Evolutionary conservation across 2,113 vertebrate species (phyloP).

Genomic region (Triplophysa rosa): DNA sequence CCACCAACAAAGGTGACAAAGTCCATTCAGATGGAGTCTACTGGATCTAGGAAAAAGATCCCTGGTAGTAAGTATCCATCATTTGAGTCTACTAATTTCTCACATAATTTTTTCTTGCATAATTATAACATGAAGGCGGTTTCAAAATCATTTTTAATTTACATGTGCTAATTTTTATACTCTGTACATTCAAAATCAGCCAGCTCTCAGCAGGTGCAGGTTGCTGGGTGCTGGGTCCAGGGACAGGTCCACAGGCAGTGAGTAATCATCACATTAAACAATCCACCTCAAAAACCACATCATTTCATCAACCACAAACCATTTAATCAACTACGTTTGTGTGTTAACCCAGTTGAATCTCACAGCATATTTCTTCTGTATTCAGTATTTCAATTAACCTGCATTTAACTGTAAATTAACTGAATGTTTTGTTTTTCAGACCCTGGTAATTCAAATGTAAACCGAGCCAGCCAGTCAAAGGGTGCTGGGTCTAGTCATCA

Average conservation of each 20-base stretch:
- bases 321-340: neutral
- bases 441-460: neutral
- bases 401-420: neutral
- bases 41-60: neutral
- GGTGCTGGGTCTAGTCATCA: neutral
- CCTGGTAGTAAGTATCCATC: neutral
- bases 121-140: neutral
- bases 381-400: neutral
- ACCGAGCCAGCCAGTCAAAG: neutral
- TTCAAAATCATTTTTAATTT: neutral
- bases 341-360: neutral
- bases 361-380: neutral
- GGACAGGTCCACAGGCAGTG: slow-evolving; percentile 8
- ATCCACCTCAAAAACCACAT: too few relatives aligned
- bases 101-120: neutral
- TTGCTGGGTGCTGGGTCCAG: neutral
- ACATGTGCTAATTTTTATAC: neutral
- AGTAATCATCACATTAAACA: neutral
- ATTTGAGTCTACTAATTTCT: neutral
- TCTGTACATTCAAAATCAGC: neutral
- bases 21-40: neutral
- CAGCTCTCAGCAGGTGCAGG: neutral
- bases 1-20: slow-evolving; percentile 11
- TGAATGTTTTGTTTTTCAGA: neutral
- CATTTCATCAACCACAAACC: neutral